Evolutionary conservation across 1,140 invertebrate species (phyloP).

Genomic region (Zeugodacus cucurbitae): DNA sequence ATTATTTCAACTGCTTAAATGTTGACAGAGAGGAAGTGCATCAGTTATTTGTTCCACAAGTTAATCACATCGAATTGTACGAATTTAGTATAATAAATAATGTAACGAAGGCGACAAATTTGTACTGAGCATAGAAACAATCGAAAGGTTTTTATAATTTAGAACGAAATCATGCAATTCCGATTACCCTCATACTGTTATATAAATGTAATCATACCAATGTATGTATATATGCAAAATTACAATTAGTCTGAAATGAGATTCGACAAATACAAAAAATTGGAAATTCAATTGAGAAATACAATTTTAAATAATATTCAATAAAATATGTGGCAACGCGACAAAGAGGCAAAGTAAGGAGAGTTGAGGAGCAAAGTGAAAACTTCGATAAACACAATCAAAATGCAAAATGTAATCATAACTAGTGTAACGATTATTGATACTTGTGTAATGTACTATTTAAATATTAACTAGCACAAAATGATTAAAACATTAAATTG

Average conservation of each 20-base stretch:
- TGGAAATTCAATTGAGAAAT: background rate
- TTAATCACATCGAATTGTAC: conserved; percentile 33
- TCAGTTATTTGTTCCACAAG: background rate
- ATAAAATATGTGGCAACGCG: background rate
- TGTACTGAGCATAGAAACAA: conserved; percentile 26
- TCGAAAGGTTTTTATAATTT: conserved; percentile 4
- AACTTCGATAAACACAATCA: conserved; percentile 22
- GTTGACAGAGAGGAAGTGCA: background rate
- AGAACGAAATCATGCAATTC: background rate
- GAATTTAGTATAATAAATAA: conserved; percentile 18
- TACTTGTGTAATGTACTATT: conserved; percentile 1
- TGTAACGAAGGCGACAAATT: background rate
- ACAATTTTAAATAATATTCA: background rate
- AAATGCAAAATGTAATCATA: conserved; percentile 24
- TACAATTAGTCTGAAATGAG: background rate
- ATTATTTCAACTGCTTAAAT: background rate
- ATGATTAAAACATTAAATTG: conserved; percentile 5
- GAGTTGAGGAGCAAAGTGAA: background rate
- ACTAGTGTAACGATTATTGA: conserved; percentile 14
- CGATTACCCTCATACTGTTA: conserved; percentile 24
- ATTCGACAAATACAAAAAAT: background rate
- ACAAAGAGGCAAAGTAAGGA: background rate
- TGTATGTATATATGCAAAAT: background rate
- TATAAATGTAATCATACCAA: background rate
- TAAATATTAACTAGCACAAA: conserved; percentile 34